These are phyloP conservation scores for Malurus elegans DNA, from an alignment of 2,113 vertebrate genomes.

Conservation along the genomic window DNA sequence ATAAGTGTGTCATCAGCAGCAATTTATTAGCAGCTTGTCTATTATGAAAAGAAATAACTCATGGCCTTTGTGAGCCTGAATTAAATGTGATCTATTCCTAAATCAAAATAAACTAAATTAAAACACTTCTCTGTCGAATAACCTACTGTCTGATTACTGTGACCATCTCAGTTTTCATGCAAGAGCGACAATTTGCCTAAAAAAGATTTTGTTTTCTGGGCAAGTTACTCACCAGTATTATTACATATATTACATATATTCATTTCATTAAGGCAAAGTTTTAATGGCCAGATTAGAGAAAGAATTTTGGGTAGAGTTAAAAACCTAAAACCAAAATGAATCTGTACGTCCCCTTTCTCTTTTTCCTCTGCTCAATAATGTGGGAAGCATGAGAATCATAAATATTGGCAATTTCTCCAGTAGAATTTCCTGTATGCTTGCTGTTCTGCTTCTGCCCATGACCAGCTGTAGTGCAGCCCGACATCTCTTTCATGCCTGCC, in stretches of 20 bases:
- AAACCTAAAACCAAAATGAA: background rate
- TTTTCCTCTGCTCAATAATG: background rate
- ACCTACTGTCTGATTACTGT: background rate
- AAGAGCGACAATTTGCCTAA: background rate
- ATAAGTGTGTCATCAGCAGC: background rate
- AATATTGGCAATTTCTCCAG: background rate
- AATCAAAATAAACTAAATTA: slow-evolving; percentile 6
- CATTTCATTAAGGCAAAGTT: background rate
- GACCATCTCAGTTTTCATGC: background rate
- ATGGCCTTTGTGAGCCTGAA: background rate
- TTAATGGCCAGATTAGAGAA: background rate
- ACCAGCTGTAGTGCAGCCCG: background rate
- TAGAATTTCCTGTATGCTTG: background rate
- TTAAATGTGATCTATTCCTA: background rate
- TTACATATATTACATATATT: background rate
- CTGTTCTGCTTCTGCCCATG: background rate
- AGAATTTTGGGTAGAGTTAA: background rate
- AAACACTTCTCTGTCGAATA: background rate
- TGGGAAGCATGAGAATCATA: background rate
- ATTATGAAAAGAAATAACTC: background rate
- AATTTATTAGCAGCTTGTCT: background rate
- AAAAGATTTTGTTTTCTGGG: background rate
- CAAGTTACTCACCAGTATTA: background rate
- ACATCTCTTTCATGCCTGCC: background rate
- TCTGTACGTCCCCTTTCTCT: background rate